Conservation (phyloP, 92 coral and sea anemone species). For the Bergia sp. region DNA sequence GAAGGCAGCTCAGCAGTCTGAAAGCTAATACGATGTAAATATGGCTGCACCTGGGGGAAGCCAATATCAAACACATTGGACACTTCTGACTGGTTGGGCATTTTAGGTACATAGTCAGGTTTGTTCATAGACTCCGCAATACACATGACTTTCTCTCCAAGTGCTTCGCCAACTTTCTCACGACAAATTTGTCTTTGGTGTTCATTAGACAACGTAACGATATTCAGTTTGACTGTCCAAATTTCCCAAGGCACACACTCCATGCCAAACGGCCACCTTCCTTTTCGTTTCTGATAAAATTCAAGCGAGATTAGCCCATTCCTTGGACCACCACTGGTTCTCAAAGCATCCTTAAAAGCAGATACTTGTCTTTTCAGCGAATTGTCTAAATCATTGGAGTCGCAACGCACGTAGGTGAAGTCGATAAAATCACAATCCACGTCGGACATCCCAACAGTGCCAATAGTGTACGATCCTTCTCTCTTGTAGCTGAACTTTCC, state of each 20-base stretch:
- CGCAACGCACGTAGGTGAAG: constrained; percentile 91
- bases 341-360: constrained; percentile 85
- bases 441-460: constrained; percentile 90
- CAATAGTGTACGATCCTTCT: constrained; percentile 96
- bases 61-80: constrained; percentile 90
- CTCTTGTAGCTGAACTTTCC: constrained; percentile 93
- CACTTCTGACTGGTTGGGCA: constrained; percentile 93
- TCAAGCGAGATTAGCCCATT: constrained; percentile 88
- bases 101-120: constrained; percentile 94
- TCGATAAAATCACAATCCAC: constrained; percentile 93
- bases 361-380: constrained; percentile 78
- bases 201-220: constrained; percentile 77
- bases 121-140: constrained; percentile 95
- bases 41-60: constrained; percentile 86
- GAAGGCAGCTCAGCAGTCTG: constrained; percentile 83
- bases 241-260: constrained; percentile 97
- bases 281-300: constrained; percentile 92
- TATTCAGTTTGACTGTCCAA: constrained; percentile 88
- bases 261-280: constrained; percentile 94
- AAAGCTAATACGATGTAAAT: constrained; percentile 78
- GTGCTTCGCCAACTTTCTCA: constrained; percentile 91
- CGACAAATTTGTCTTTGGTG: constrained; percentile 94
- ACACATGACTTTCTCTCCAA: constrained; percentile 88
- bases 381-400: constrained; percentile 80
- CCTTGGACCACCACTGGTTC: constrained; percentile 72